phyloP scores from a whole-genome alignment of 2,888 invertebrate species.

The Luperina nickerlii region DNA sequence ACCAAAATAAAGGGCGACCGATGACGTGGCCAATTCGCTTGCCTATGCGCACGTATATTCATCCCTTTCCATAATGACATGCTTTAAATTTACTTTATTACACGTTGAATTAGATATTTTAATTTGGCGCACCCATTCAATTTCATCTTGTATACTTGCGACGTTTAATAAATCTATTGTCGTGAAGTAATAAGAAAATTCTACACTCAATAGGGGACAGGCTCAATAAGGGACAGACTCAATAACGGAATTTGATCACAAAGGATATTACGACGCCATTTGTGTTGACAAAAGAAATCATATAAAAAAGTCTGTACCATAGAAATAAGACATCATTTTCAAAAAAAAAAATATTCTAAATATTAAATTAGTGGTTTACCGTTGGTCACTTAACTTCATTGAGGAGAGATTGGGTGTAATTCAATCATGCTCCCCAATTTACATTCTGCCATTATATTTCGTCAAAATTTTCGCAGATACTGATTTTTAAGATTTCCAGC shows the following conservation, averaged over 20 bases:
- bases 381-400: slow-evolving; percentile 16
- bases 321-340: slow-evolving; percentile 12
- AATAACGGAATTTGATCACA: slow-evolving; percentile 18
- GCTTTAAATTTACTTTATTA: background rate
- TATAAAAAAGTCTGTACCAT: background rate
- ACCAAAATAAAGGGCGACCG: too few relatives aligned
- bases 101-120: background rate
- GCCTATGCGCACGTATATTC: background rate
- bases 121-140: background rate
- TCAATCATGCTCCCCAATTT: slow-evolving; percentile 31
- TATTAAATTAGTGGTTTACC: slow-evolving; percentile 30
- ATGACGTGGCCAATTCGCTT: too few relatives aligned
- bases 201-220: background rate
- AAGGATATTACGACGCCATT: slow-evolving; percentile 17
- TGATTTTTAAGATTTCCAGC: slow-evolving; percentile 23
- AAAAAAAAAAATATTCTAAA: slow-evolving; percentile 9
- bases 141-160: background rate
- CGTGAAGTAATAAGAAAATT: background rate
- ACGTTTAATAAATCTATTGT: background rate
- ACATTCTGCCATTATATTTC: slow-evolving; percentile 5
- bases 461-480: slow-evolving; percentile 9
- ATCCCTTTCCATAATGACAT: background rate
- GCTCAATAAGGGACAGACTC: background rate
- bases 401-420: slow-evolving; percentile 29
- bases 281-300: slow-evolving; percentile 17